A percentile compares a stretch with the other conserved stretches of the same genome.
Evolutionary conservation across 2,888 invertebrate genomes (phyloP).

Genomic region (Luperina nickerlii): DNA sequence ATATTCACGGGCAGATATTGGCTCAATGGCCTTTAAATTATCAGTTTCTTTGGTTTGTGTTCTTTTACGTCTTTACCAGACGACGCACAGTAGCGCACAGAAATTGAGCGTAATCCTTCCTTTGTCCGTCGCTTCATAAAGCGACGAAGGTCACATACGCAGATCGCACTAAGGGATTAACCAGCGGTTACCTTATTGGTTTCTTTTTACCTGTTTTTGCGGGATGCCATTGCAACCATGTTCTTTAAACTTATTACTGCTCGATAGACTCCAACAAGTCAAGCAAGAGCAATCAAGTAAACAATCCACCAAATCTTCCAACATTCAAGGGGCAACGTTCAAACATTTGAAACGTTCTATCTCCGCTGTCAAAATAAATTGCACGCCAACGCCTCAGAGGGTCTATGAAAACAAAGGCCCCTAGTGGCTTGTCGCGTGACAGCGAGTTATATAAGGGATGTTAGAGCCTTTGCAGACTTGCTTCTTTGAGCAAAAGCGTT

Average conservation of each 20-base stretch:
- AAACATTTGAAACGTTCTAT: slow-evolving; percentile 42
- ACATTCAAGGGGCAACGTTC: slow-evolving; percentile 40
- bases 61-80: slow-evolving; percentile 34
- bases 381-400: slow-evolving; percentile 51
- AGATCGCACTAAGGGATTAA: slow-evolving; percentile 20
- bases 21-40: slow-evolving; percentile 52
- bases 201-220: slow-evolving; percentile 8
- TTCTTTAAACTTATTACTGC: background rate
- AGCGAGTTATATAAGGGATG: slow-evolving; percentile 54
- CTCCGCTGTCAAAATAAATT: slow-evolving; percentile 56
- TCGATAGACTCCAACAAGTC: background rate
- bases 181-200: background rate
- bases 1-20: slow-evolving; percentile 59
- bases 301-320: slow-evolving; percentile 16
- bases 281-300: slow-evolving; percentile 5
- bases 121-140: slow-evolving; percentile 45
- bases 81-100: slow-evolving; percentile 32
- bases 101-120: slow-evolving; percentile 41
- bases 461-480: slow-evolving; percentile 24
- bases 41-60: slow-evolving; percentile 18
- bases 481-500: background rate
- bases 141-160: slow-evolving; percentile 14
- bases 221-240: background rate
- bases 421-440: slow-evolving; percentile 52
- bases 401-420: slow-evolving; percentile 53